These are phyloP conservation scores for Prietella phreatophila DNA, from an alignment of 2,113 vertebrate species.

Conservation along the genomic window DNA sequence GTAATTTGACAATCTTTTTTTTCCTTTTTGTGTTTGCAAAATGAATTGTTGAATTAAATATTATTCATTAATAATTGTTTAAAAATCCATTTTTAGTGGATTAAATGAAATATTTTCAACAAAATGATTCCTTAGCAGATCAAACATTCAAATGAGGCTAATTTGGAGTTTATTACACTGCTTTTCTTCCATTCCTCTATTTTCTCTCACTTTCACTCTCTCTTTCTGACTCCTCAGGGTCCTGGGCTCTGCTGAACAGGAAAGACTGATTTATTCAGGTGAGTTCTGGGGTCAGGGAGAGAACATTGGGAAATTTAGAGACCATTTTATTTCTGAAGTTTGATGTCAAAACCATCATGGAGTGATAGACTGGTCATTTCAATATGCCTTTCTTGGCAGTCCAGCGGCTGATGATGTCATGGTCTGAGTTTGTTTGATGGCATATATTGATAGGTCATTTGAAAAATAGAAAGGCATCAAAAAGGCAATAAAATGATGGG, in stretches of 20 bases:
- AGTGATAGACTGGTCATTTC: conserved; percentile 47
- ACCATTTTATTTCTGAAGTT: conserved; percentile 55
- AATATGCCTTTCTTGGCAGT: conserved; percentile 25
- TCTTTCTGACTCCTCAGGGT: conserved; percentile 36
- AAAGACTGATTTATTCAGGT: conserved; percentile 54
- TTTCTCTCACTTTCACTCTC: conserved; percentile 18
- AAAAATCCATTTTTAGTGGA: background rate
- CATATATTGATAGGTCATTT: conserved; percentile 8
- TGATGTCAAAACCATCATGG: conserved; percentile 56
- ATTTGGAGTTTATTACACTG: conserved; percentile 19
- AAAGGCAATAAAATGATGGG: background rate
- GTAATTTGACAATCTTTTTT: background rate
- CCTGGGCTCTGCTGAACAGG: conserved; percentile 44
- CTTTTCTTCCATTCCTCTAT: background rate
- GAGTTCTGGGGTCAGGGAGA: conserved; percentile 48
- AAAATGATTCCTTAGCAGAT: background rate
- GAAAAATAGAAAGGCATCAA: conserved; percentile 1
- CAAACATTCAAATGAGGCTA: background rate
- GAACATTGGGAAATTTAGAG: conserved; percentile 54
- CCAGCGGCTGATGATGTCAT: conserved; percentile 36
- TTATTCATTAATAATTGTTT: background rate
- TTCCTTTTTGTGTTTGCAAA: background rate
- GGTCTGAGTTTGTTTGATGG: conserved; percentile 35
- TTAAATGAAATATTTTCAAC: background rate
- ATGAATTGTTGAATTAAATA: background rate